Evolutionary conservation across 2,888 invertebrate species (phyloP).

Genomic region (Drosophila ezoana): DNA sequence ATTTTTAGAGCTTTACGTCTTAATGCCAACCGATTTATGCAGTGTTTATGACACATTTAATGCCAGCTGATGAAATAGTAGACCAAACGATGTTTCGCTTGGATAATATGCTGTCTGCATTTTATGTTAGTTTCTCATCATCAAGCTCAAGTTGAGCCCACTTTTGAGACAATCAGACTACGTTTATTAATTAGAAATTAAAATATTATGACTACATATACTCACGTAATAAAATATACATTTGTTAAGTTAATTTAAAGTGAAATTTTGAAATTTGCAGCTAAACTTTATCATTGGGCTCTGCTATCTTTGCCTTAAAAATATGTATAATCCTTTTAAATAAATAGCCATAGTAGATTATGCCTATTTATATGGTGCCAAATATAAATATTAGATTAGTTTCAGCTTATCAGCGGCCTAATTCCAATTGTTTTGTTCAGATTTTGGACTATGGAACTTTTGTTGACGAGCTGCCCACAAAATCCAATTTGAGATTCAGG

Average conservation of each 20-base stretch:
- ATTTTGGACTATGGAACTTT: conserved; percentile 4
- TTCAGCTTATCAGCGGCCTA: conserved; percentile 25
- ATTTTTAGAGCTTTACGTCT: conserved; percentile 41
- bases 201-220: not conserved
- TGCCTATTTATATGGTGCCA: not conserved
- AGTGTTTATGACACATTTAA: conserved; percentile 60
- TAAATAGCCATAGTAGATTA: not conserved
- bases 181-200: not conserved
- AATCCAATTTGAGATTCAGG: conserved; percentile 31
- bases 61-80: conserved; percentile 31
- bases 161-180: not conserved
- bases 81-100: conserved; percentile 1
- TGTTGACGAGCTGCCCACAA: conserved; percentile 28
- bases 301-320: not conserved
- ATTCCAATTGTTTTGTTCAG: conserved; percentile 13
- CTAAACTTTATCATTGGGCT: not conserved
- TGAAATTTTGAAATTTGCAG: no score
- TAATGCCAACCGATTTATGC: conserved; percentile 55
- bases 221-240: no score
- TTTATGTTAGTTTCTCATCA: not conserved
- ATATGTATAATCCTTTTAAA: conserved; percentile 5
- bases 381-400: conserved; percentile 17
- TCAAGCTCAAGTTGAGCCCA: not conserved
- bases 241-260: no score
- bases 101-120: not conserved